Percentiles rank a stretch among this genome's conserved stretches.
These are phyloP conservation scores for Notamacropus eugenii DNA, from an alignment of 2,797 vertebrate species.

Conservation along the genomic window DNA sequence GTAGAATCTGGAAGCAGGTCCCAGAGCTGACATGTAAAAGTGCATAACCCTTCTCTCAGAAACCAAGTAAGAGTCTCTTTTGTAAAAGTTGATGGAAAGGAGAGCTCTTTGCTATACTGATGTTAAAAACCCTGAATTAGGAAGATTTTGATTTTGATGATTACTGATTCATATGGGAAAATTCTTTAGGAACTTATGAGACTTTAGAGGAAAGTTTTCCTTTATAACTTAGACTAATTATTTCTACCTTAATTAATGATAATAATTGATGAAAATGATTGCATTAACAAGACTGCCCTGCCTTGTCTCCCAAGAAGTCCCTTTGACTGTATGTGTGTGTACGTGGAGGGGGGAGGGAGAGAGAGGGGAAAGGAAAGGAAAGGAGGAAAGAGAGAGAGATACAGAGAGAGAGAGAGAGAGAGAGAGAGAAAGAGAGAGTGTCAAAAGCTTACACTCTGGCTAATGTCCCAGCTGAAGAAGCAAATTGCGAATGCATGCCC, in stretches of 20 bases:
- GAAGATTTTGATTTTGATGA: constrained; percentile 39
- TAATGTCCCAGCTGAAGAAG: constrained; percentile 20
- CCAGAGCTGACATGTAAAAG: not conserved
- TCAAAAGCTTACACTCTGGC: not conserved
- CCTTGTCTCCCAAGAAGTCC: constrained; percentile 1
- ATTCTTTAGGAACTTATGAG: constrained; percentile 4
- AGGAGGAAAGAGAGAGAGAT: no score
- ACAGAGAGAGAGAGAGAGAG: no score
- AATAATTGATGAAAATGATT: constrained; percentile 41
- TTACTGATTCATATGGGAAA: not conserved
- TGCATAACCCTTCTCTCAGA: not conserved
- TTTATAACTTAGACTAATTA: constrained; percentile 55
- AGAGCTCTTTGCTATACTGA: not conserved
- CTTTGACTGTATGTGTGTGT: not conserved
- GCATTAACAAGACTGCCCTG: constrained; percentile 5
- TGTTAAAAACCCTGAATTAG: constrained; percentile 36
- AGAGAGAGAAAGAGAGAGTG: not conserved
- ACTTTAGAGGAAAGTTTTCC: constrained; percentile 3
- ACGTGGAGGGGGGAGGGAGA: no score
- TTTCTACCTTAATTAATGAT: constrained; percentile 48
- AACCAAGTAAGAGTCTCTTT: not conserved
- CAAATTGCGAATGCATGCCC: constrained; percentile 1
- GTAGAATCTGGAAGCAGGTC: no score
- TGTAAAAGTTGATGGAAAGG: not conserved
- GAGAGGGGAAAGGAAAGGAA: no score